Evolutionary conservation across 2,113 vertebrate genomes (phyloP).

Genomic region (Miniopterus natalensis): DNA sequence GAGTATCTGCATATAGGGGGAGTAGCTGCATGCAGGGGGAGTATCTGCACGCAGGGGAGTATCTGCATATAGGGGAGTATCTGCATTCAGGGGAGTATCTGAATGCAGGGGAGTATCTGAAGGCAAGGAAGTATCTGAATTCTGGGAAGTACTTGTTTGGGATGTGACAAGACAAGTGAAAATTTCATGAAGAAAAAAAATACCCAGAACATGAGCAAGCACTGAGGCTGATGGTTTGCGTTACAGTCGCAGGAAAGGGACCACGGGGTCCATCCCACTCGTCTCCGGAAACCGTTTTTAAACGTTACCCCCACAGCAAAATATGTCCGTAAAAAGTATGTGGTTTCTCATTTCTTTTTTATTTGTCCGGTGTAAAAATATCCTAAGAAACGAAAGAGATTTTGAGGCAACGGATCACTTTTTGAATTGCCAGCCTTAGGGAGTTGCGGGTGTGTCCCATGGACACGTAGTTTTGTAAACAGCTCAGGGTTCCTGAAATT

Average conservation of each 20-base stretch:
- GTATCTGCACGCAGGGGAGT: no score
- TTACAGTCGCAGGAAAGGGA: not conserved
- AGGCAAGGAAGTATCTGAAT: no score
- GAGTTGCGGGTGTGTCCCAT: not conserved
- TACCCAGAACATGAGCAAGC: fast-evolving
- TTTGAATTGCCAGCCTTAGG: not conserved
- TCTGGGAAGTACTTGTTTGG: fast-evolving
- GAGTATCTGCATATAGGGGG: not conserved
- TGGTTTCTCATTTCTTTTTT: not conserved
- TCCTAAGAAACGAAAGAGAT: not conserved
- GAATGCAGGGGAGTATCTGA: no score
- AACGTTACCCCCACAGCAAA: fast-evolving
- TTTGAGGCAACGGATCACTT: not conserved
- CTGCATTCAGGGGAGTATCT: no score
- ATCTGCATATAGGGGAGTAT: no score
- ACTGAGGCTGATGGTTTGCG: fast-evolving
- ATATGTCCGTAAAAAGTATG: not conserved
- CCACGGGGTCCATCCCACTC: fast-evolving
- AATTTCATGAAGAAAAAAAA: no score
- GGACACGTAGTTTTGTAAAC: fast-evolving
- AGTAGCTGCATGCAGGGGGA: not conserved
- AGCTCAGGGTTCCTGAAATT: fast-evolving
- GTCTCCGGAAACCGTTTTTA: not conserved
- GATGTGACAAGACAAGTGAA: fast-evolving
- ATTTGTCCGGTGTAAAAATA: not conserved